Percentiles rank a stretch among this genome's conserved stretches.
These are phyloP conservation scores for Alaudala cheleensis DNA, from an alignment of 2,113 vertebrate genomes.

Conservation along the genomic window DNA sequence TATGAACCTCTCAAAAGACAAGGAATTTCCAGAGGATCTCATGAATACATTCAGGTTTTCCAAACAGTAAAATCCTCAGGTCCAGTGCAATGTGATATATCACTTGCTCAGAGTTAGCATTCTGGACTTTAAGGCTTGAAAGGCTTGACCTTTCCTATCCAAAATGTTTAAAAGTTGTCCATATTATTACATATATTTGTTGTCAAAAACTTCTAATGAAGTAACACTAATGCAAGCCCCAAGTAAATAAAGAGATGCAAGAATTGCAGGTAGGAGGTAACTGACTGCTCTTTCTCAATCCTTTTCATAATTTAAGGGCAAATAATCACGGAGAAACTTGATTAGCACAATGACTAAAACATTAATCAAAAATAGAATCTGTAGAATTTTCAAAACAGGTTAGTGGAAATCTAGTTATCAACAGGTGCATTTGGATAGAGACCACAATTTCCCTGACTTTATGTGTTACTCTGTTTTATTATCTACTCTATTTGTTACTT, in stretches of 20 bases:
- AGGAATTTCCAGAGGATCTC: not conserved
- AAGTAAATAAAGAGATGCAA: not conserved
- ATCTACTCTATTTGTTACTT: not conserved
- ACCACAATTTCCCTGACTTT: not conserved
- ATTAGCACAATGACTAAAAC: not conserved
- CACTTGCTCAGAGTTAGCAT: not conserved
- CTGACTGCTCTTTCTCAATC: not conserved
- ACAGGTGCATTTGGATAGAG: not conserved
- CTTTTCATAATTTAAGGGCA: not conserved
- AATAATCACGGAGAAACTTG: not conserved
- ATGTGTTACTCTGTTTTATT: not conserved
- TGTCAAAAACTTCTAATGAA: not conserved
- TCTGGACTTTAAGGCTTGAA: not conserved
- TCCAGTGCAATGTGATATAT: not conserved
- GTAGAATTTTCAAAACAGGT: not conserved
- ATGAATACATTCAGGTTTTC: constrained; percentile 3
- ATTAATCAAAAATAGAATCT: not conserved
- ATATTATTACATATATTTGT: not conserved
- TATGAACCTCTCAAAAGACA: not conserved
- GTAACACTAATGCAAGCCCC: not conserved
- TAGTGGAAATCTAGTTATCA: not conserved
- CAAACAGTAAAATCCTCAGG: not conserved
- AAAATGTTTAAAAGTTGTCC: not conserved
- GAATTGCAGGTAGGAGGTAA: not conserved
- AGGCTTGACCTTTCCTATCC: not conserved